These are phyloP conservation scores for Quadroppia sp. DNA, from an alignment of 2,888 invertebrate species.

Conservation along the genomic window DNA sequence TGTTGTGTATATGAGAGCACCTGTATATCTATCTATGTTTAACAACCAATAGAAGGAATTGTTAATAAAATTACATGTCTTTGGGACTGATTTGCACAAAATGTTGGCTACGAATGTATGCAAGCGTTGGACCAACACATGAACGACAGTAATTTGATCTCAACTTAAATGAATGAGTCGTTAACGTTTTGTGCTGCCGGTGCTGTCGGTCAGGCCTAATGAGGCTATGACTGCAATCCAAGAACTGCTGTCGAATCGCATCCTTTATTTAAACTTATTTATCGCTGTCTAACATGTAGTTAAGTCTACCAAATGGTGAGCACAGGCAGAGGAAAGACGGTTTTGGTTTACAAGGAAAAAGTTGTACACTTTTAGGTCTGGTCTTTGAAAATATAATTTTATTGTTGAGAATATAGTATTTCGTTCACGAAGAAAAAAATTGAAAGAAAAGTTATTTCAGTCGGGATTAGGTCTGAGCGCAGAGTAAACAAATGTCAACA, in stretches of 20 bases:
- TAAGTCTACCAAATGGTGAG: neutral
- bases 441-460: neutral
- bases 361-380: constrained; percentile 3
- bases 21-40: neutral
- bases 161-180: constrained; percentile 6
- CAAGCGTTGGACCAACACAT: neutral
- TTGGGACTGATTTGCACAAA: neutral
- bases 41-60: neutral
- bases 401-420: neutral
- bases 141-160: constrained; percentile 11
- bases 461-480: neutral
- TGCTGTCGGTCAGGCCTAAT: neutral
- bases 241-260: neutral
- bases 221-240: neutral
- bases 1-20: neutral
- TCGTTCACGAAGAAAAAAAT: neutral
- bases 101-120: neutral
- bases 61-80: neutral
- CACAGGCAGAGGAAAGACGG: neutral
- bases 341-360: neutral
- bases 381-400: neutral
- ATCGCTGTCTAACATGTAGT: neutral
- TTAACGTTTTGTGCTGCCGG: neutral
- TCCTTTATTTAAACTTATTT: constrained; percentile 13
- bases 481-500: constrained; percentile 22